Base-by-base conservation (phyloP, 2,888 invertebrate genomes). In the Philonicus albiceps region DNA sequence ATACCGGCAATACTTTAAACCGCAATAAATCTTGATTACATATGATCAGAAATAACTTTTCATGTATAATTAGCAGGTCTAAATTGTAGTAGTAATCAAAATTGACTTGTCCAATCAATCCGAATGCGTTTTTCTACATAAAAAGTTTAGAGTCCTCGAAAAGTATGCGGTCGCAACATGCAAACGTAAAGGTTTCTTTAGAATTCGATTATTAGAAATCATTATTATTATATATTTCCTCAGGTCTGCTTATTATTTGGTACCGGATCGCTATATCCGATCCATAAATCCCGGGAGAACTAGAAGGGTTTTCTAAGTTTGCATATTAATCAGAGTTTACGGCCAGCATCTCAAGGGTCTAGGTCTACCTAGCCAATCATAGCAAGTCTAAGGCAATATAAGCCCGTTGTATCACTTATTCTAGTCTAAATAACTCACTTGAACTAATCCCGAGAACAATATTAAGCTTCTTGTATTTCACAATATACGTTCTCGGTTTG, bases 391-490 rank as follows among this genome's bases (percentile, higher is more conserved):
- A 19, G 85, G 85, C 43, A 73, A 40, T 27, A 73, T 27, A 74
- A 34, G 43, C 78, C 64, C 49, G 34, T 22, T 74, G 73, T 86
- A 87, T 86, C 87, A 86, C 73, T 87, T 86, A 86, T 85, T 86
- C 81, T 81, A 86, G 64, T 64, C 80, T 75, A 87, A 86, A 87
- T 87, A 87, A 87, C 64, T 87, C 83, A 87, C 78, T 78, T 72
- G 86, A 86, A 86, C 86, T 87, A 87, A 87, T 86, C 86, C 87
- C 84, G 86, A 86, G 86, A 87, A 87, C 87, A 87, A 87, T 87
- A 87, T 87, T 87, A 86, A 87, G 87, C 86, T 87, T 86, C 87
- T 87, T 87, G 87, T 87, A 86, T 81, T 80, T 87, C 80, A 83
- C 64, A 75, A 81, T 75, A 55, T 87, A 86, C 81, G 85, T 87